Conservation (phyloP, 92 coral and sea anemone species). For the Epizoanthus rinbou region DNA sequence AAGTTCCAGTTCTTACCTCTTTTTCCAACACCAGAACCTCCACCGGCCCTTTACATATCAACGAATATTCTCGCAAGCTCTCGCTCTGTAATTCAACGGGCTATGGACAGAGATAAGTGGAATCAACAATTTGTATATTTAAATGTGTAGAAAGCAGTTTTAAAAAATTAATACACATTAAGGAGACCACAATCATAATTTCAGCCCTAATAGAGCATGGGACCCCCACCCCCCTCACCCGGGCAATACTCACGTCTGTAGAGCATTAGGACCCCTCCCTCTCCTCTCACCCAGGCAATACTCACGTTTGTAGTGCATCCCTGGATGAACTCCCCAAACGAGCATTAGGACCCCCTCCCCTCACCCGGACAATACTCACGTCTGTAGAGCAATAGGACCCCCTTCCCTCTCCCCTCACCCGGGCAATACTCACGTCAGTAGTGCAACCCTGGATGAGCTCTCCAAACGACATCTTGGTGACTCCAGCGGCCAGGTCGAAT, state of each 20-base stretch:
- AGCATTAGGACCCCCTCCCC: neutral
- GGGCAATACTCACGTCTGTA: too few species aligned
- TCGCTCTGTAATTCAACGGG: slow-evolving; percentile 75
- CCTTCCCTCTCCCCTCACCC: too few species aligned
- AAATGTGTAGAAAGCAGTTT: neutral
- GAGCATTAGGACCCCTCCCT: too few species aligned
- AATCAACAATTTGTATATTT: neutral
- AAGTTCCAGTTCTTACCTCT: slow-evolving; percentile 56
- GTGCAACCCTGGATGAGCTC: slow-evolving; percentile 83
- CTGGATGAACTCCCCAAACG: slow-evolving; percentile 81
- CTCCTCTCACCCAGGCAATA: neutral
- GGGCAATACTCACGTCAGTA: slow-evolving; percentile 71
- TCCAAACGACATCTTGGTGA: slow-evolving; percentile 87
- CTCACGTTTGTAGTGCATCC: slow-evolving; percentile 85
- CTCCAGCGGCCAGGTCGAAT: slow-evolving; percentile 86
- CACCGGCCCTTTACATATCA: slow-evolving; percentile 81
- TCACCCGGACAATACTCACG: too few species aligned
- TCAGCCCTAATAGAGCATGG: too few species aligned
- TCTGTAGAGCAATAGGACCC: too few species aligned
- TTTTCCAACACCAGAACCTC: slow-evolving; percentile 81
- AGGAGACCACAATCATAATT: too few species aligned
- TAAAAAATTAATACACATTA: neutral
- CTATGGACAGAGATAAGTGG: slow-evolving; percentile 34
- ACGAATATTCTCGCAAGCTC: slow-evolving; percentile 63
- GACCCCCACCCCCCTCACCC: too few species aligned